Percentiles rank a stretch among this genome's conserved stretches.
These are phyloP conservation scores for Phrynocephalus guinanensis DNA, from an alignment of 2,797 vertebrate species.

Conservation along the genomic window DNA sequence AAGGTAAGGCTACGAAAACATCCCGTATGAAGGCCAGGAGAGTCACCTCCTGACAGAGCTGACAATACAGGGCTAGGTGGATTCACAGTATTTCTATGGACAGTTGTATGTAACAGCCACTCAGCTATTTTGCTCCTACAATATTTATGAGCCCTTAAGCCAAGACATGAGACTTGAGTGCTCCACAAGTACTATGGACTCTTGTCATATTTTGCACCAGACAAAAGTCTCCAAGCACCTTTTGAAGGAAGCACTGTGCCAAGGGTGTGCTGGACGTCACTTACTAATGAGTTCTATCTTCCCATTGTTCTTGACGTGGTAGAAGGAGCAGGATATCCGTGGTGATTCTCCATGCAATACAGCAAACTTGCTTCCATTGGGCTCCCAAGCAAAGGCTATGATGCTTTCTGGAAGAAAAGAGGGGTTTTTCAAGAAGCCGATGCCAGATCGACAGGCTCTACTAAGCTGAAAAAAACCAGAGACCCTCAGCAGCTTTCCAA, in stretches of 20 bases:
- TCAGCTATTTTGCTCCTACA: not conserved
- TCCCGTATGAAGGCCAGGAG: too few relatives aligned
- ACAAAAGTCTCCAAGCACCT: not conserved
- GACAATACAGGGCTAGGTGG: too few relatives aligned
- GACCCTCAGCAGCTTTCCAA: not conserved
- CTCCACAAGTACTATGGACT: not conserved
- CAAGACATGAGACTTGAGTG: not conserved
- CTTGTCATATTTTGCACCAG: not conserved
- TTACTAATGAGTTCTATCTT: conserved; percentile 97
- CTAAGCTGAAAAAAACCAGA: not conserved
- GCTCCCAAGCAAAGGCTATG: conserved; percentile 98
- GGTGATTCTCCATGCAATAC: conserved; percentile 96
- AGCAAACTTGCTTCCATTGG: conserved; percentile 97
- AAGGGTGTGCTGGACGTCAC: conserved; percentile 51
- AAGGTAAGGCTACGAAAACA: too few relatives aligned
- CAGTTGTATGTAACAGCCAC: not conserved
- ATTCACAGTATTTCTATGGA: too few relatives aligned
- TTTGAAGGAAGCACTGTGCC: not conserved
- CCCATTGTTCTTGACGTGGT: conserved; percentile 97
- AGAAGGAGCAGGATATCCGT: conserved; percentile 93
- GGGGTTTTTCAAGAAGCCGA: not conserved
- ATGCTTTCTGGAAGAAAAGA: conserved; percentile 85
- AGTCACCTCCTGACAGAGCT: too few relatives aligned
- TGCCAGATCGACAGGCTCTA: not conserved
- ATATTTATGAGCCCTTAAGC: not conserved